Base-by-base conservation (phyloP, 1,140 invertebrate species). In the Olivierus martensii region DNA sequence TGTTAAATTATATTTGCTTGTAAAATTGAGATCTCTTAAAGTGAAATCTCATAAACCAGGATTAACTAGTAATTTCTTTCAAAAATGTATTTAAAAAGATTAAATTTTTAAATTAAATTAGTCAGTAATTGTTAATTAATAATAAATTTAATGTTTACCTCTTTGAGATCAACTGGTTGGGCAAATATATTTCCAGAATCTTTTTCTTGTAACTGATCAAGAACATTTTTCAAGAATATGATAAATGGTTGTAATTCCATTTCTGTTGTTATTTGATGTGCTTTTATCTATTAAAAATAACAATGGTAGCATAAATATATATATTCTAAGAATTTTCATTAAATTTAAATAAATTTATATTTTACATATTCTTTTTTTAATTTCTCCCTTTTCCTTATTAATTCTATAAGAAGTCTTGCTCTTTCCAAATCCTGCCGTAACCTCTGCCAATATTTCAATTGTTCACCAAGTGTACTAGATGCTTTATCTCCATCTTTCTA, bases 301-400 rank as follows among this genome's bases (percentile, higher is more conserved):
- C 65, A 66, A 66, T 76, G 11, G 44, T n/a, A 44, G 17, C 6
- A 18, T n/a, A n/a, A n/a, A n/a, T n/a, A n/a, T 41, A 41, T 9
- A 5, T 41, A 15, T 41, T 41, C 6, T 3, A 41, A 41, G 5
- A 15, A 15, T 41, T 15, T 5, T 15, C 5, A 41, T n/a, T n/a
- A 15, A 18, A 41, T 15, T 17, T 41, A 6, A 15, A n/a, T 9
- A 41, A 15, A 41, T 18, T 11, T 9, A 18, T n/a, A 9, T 19
- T 44, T 46, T 17, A 28, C 51, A 43, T 50, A 57, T 37, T 57
- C 56, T 14, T 87, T 79, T 69, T 98, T 98, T 2, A 91, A 69
- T 67, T 93, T 93, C 71, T 97, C 93, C 42, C 93, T 75, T 69
- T 97, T 98, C 15, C 92, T 77, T 7, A 97, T 89, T 51, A 96